Evolutionary conservation across 1,140 invertebrate genomes (phyloP).

Genomic region (Matsumurasca onukii): DNA sequence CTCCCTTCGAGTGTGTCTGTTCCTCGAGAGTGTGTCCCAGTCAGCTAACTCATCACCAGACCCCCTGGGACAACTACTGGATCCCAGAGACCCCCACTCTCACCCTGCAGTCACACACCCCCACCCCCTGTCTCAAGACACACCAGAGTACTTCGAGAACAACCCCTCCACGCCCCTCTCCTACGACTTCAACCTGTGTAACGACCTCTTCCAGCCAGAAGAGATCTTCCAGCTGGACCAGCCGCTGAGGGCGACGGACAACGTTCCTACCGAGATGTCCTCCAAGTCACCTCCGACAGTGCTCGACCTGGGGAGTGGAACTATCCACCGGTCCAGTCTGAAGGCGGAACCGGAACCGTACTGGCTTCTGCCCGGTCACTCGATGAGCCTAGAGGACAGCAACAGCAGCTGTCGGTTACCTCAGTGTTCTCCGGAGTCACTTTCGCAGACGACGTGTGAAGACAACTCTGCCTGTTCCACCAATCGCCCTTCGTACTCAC

Average conservation of each 20-base stretch:
- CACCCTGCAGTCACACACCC: conserved; percentile 18
- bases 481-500: conserved; percentile 7
- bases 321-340: conserved; percentile 51
- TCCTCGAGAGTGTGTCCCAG: conserved; percentile 37
- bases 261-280: conserved; percentile 40
- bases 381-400: conserved; percentile 53
- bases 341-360: conserved; percentile 13
- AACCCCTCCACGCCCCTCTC: conserved; percentile 30
- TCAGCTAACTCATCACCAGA: neutral
- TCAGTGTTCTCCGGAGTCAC: conserved; percentile 31
- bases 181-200: conserved; percentile 55
- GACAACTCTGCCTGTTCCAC: conserved; percentile 18
- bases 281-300: conserved; percentile 63
- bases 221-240: conserved; percentile 77
- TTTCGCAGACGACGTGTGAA: conserved; percentile 31
- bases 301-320: conserved; percentile 66
- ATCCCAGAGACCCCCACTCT: neutral
- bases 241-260: conserved; percentile 56
- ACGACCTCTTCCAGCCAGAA: conserved; percentile 73
- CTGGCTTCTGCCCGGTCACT: conserved; percentile 21
- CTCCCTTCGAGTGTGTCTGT: conserved; percentile 64
- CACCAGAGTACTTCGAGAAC: conserved; percentile 32
- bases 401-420: conserved; percentile 45
- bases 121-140: conserved; percentile 25
- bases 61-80: conserved; percentile 14